These are phyloP conservation scores for Zootoca vivipara DNA, from an alignment of 2,113 vertebrate species.

Conservation along the genomic window DNA sequence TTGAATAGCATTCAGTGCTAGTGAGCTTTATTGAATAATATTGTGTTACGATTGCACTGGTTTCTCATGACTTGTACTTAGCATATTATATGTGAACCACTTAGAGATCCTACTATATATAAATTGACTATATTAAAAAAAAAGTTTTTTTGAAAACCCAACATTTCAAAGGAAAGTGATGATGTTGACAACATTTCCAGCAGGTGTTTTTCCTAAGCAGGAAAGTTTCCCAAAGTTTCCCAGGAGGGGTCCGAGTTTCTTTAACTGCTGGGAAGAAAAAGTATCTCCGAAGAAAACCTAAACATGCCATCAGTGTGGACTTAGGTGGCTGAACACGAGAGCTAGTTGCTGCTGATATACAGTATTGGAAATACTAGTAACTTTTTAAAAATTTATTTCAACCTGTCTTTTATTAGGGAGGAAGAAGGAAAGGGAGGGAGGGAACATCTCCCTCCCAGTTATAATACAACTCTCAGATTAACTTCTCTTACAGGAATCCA, in stretches of 20 bases:
- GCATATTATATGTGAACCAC: too few relatives aligned
- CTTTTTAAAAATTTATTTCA: slow-evolving; percentile 45
- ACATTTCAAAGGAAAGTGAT: slow-evolving; percentile 13
- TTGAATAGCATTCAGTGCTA: too few relatives aligned
- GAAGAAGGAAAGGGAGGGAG: slow-evolving; percentile 9
- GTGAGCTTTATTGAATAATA: too few relatives aligned
- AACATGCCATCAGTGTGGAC: background rate
- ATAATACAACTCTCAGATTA: slow-evolving; percentile 18
- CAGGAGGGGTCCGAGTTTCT: background rate
- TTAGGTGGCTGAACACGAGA: slow-evolving; percentile 1
- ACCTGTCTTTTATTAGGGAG: background rate
- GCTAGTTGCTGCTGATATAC: slow-evolving; percentile 2
- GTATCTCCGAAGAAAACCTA: background rate
- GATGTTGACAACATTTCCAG: background rate
- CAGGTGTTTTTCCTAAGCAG: background rate
- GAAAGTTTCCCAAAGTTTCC: background rate
- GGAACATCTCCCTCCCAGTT: background rate
- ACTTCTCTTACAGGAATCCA: slow-evolving; percentile 44
- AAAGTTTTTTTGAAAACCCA: background rate
- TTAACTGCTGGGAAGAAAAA: slow-evolving; percentile 22
- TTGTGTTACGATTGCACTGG: too few relatives aligned
- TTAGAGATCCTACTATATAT: too few relatives aligned
- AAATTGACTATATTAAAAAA: too few relatives aligned
- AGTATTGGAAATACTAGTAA: slow-evolving; percentile 17
- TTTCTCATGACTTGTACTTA: too few relatives aligned